Percentiles rank a stretch among this genome's conserved stretches.
These are phyloP conservation scores for Stenurella melanura DNA, from an alignment of 2,888 invertebrate species.

Conservation along the genomic window DNA sequence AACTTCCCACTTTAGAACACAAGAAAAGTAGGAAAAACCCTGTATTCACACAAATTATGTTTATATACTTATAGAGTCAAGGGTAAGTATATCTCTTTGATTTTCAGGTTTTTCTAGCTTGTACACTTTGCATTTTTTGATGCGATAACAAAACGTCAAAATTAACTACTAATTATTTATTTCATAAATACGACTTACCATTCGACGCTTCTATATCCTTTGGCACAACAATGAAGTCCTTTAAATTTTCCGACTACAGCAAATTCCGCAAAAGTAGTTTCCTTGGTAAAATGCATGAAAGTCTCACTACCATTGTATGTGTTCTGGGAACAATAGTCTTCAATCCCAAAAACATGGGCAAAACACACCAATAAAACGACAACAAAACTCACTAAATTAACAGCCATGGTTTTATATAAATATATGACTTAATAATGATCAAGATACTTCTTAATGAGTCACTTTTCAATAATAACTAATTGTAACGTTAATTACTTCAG, in stretches of 20 bases:
- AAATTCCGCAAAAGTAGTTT: constrained; percentile 81
- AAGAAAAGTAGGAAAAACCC: no score
- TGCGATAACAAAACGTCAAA: no score
- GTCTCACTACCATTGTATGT: constrained; percentile 76
- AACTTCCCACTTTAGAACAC: no score
- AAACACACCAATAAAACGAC: constrained; percentile 38
- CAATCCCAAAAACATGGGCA: constrained; percentile 54
- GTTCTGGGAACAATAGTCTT: constrained; percentile 79
- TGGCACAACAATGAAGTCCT: constrained; percentile 85
- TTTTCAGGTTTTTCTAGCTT: no score
- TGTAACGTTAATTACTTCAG: constrained; percentile 27
- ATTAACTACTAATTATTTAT: no score
- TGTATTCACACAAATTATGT: no score
- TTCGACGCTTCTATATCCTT: constrained; percentile 86
- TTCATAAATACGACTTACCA: constrained; percentile 77
- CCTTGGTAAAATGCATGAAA: constrained; percentile 85
- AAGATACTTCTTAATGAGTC: constrained; percentile 34
- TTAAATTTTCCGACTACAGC: constrained; percentile 83
- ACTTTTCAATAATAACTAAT: constrained; percentile 35
- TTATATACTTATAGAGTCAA: no score
- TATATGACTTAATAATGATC: constrained; percentile 14
- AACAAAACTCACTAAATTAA: constrained; percentile 30
- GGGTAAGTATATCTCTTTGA: no score
- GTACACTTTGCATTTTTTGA: no score
- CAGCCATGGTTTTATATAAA: constrained; percentile 40